phyloP scores from a whole-genome alignment of 2,888 invertebrate genomes.

The Slavum lentiscoides region DNA sequence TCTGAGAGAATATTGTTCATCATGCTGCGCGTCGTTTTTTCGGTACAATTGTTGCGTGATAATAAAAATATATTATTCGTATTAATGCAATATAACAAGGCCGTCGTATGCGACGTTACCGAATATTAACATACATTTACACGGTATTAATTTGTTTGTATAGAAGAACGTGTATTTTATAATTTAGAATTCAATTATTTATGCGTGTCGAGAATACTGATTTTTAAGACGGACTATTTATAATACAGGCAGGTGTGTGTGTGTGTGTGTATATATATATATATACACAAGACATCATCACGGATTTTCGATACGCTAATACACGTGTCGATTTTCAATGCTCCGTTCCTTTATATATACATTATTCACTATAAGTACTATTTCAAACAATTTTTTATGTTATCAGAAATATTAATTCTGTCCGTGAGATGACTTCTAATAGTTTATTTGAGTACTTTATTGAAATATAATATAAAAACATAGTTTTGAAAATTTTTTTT shows the following conservation, averaged over 20 bases:
- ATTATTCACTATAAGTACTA: constrained; percentile 4
- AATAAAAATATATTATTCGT: background rate
- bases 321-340: constrained; percentile 43
- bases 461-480: too few relatives aligned
- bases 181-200: constrained; percentile 27
- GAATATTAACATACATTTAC: constrained; percentile 2
- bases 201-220: constrained; percentile 40
- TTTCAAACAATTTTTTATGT: background rate
- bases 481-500: too few relatives aligned
- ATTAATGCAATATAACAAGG: background rate
- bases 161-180: constrained; percentile 12
- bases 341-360: constrained; percentile 11
- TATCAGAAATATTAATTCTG: too few relatives aligned
- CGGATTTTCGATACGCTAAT: constrained; percentile 41
- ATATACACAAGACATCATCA: background rate
- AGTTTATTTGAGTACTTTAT: too few relatives aligned
- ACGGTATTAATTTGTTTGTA: background rate
- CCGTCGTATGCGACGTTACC: background rate
- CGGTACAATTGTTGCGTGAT: background rate
- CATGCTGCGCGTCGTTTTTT: too few relatives aligned
- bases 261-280: too few relatives aligned
- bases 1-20: background rate
- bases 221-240: constrained; percentile 20
- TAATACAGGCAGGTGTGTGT: background rate
- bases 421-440: too few relatives aligned